Conservation (phyloP, 1,140 invertebrate genomes). For the Campoletis sonorensis region DNA sequence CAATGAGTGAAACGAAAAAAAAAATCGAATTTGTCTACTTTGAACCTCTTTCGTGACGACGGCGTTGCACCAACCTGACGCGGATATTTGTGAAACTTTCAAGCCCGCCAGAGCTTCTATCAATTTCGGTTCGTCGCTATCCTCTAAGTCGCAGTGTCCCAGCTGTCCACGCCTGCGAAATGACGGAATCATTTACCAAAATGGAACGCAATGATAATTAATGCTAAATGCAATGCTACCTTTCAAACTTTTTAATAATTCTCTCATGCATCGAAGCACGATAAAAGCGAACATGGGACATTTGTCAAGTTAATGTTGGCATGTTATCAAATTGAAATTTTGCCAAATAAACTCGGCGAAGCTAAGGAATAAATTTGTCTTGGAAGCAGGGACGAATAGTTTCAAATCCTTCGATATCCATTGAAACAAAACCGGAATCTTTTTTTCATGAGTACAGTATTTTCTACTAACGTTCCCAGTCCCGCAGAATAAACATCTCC, state of each 20-base stretch:
- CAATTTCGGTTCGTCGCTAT: constrained; percentile 79
- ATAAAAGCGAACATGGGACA: no score
- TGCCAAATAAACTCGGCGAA: no score
- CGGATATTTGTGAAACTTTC: constrained; percentile 80
- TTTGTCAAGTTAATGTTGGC: no score
- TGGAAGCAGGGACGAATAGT: no score
- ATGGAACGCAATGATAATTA: no score
- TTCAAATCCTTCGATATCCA: no score
- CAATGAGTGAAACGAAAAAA: constrained; percentile 4
- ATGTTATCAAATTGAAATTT: no score
- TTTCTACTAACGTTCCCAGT: constrained; percentile 82
- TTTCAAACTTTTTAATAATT: no score
- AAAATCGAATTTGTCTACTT: neutral
- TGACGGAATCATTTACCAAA: neutral
- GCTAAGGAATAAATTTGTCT: no score
- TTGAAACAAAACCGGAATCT: neutral
- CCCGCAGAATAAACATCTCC: constrained; percentile 89
- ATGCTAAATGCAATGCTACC: no score
- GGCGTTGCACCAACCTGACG: constrained; percentile 91
- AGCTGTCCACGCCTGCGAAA: constrained; percentile 87
- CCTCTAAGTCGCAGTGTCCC: constrained; percentile 84
- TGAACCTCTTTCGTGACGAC: constrained; percentile 81
- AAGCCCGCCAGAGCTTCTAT: constrained; percentile 86
- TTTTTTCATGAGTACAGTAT: constrained; percentile 22
- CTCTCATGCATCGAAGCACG: no score